Evolutionary conservation across 1,140 invertebrate species (phyloP), one percentile per base, ranked within the genome.

Genomic region (Orchesella cincta): DNA sequence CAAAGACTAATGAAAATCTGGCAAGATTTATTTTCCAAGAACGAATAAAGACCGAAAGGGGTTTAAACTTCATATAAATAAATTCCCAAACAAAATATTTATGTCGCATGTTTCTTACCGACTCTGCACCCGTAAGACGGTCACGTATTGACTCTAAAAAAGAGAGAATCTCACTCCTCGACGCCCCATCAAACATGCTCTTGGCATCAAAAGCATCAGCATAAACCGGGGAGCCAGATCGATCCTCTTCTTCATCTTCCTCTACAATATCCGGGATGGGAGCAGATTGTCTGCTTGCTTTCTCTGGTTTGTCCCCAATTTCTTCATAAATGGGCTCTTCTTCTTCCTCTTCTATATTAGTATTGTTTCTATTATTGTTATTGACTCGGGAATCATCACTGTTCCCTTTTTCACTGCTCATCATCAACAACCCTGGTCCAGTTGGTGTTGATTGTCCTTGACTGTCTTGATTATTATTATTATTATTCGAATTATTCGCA

Each of bases 301-400:
- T 8, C 26, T 57, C 39, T 46, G 39, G 8, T 20, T 12, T 12
- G 39, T 73, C 54, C 16, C 80, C 77, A 75, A 81, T 81, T 67
- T 81, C 75, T 67, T 82, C 81, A 74, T 82, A 82, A 79, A 82
- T 82, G 2, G 81, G 81, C 52, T 82, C 81, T 16, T 82, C 79
- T 16, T 75, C 36, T 34, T 36, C 35, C 70, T 16, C 54, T n/a
- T n/a, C 33, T 23, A 54, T 18, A 75, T 36, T n/a, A n/a, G n/a
- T n/a, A n/a, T n/a, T n/a, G n/a, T n/a, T n/a, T n/a, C n/a, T n/a
- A n/a, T n/a, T n/a, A n/a, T n/a, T n/a, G n/a, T n/a, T n/a, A n/a
- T n/a, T n/a, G n/a, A n/a, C n/a, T n/a, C n/a, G n/a, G n/a, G n/a
- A n/a, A n/a, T n/a, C n/a, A n/a, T n/a, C n/a, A n/a, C n/a, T n/a